Evolutionary conservation across 2,113 vertebrate species (phyloP), one percentile per base, ranked within the genome.

Genomic region (Motacilla alba): DNA sequence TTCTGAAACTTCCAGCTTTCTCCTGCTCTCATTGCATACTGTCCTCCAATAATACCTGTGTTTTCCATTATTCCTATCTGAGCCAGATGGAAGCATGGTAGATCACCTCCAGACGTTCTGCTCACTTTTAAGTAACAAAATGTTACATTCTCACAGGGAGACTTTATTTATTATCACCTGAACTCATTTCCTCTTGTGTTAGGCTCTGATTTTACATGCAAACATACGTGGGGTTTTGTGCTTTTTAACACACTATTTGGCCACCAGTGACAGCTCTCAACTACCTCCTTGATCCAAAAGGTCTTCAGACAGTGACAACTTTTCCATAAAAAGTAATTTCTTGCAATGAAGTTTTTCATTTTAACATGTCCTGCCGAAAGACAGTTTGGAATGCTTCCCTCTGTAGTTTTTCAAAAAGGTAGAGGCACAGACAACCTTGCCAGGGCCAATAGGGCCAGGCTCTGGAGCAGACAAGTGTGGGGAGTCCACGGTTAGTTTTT

Each of bases 401-500:
- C 9, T 10, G 30, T 47, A 9, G 5, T 63, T 47, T 76, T 60
- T 47, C 22, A 4, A 33, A 76, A 79, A 83, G 5, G 26, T 56
- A 37, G 26, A 82, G 22, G 10, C 43, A 59, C 44, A 52, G 19
- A 60, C 7, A 73, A 16, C 11, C 14, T 69, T 9, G 0, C 4
- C 7, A n/a, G 7, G 1, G 35, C 35, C 35, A 35, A 1, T 11
- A 62, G 46, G 43, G 18, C 7, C 28, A 78, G 28, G 26, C 12
- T 64, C 20, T 70, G 47, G 43, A 39, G 10, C 20, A 24, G 39
- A n/a, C 1, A 3, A 41, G 23, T 1, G 0, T 33, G 35, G 8
- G 23, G 28, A 58, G 28, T 23, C 58, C 1, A 2, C 12, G 35
- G 21, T 27, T 46, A 16, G 8, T 39, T 5, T 2, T 1, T 4